Conservation (phyloP, 2,888 invertebrate genomes). For the Plusia festucae region DNA sequence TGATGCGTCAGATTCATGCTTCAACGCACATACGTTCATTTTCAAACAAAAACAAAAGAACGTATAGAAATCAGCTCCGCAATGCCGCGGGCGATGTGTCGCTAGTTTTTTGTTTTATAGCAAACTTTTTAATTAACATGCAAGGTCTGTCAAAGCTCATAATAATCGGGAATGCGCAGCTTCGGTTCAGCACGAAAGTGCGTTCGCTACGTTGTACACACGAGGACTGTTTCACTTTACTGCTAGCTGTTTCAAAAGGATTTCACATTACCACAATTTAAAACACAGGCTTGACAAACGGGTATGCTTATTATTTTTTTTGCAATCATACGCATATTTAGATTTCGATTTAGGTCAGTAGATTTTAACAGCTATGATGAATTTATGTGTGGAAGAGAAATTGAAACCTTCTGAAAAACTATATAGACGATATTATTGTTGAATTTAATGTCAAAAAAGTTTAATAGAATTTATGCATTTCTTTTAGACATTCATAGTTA, state of each 20-base stretch:
- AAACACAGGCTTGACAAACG: constrained; percentile 45
- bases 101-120: constrained; percentile 52
- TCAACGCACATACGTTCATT: constrained; percentile 26
- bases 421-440: not conserved
- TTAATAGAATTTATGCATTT: too few species aligned
- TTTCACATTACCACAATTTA: constrained; percentile 44
- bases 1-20: constrained; percentile 8
- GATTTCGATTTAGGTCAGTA: constrained; percentile 45
- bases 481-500: too few species aligned
- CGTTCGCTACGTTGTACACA: constrained; percentile 49
- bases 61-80: constrained; percentile 27
- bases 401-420: constrained; percentile 1
- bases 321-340: constrained; percentile 44
- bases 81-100: constrained; percentile 38
- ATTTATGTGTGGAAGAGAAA: not conserved
- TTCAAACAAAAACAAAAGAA: constrained; percentile 37
- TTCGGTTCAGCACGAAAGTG: constrained; percentile 38
- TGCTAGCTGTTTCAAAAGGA: constrained; percentile 44
- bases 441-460: too few species aligned
- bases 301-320: constrained; percentile 53
- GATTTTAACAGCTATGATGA: constrained; percentile 31
- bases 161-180: constrained; percentile 64
- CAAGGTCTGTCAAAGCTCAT: constrained; percentile 75
- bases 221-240: constrained; percentile 30
- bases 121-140: constrained; percentile 74